Conservation (phyloP, 1,140 invertebrate species). For the Andrena cerasifolii region DNA sequence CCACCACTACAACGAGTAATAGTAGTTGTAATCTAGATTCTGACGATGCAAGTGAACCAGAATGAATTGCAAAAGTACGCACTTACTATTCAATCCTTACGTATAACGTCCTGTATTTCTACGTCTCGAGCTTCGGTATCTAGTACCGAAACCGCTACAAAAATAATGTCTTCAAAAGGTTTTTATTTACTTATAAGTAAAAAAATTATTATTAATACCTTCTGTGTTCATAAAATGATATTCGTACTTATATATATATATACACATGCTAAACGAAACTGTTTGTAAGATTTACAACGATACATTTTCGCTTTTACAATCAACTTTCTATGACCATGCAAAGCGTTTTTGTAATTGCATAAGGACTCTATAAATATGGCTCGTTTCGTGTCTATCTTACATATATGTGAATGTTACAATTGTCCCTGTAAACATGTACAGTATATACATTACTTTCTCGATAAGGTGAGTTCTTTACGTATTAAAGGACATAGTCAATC, state of each 20-base stretch:
- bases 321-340: background rate
- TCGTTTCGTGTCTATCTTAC: slow-evolving; percentile 17
- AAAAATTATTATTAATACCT: background rate
- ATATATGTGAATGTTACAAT: background rate
- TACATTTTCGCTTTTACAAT: background rate
- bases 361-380: background rate
- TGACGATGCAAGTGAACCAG: slow-evolving; percentile 51
- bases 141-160: background rate
- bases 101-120: background rate
- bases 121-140: background rate
- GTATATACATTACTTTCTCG: slow-evolving; percentile 1
- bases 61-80: slow-evolving; percentile 14
- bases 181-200: slow-evolving; percentile 14
- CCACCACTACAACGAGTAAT: slow-evolving; percentile 49
- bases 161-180: background rate
- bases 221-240: slow-evolving; percentile 14
- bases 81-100: background rate
- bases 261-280: background rate
- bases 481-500: slow-evolving; percentile 71
- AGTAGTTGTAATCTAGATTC: slow-evolving; percentile 64
- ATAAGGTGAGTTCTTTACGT: slow-evolving; percentile 20
- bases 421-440: background rate
- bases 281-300: background rate
- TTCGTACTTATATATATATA: slow-evolving; percentile 5
- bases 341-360: background rate